Conservation (phyloP, 2,888 invertebrate genomes). For the Chesias legatella region DNA sequence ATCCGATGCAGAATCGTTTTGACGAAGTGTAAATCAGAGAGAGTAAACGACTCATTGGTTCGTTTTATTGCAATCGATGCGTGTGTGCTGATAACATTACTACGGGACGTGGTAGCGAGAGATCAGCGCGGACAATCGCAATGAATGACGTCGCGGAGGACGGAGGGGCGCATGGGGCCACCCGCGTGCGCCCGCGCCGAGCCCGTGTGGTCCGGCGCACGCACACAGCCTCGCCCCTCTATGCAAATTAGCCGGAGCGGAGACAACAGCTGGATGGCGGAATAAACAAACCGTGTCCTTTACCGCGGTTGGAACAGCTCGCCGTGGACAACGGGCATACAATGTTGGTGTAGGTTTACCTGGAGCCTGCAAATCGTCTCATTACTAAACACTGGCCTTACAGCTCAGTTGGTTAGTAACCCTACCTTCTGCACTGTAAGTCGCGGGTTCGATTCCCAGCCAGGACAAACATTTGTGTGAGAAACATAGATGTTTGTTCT, state of each 20-base stretch:
- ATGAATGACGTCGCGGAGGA: constrained; percentile 73
- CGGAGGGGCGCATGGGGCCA: constrained; percentile 46
- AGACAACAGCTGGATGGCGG: constrained; percentile 80
- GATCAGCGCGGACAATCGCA: constrained; percentile 74
- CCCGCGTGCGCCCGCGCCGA: constrained; percentile 67
- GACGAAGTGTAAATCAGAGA: constrained; percentile 49
- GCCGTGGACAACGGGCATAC: constrained; percentile 12
- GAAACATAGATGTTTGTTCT: no score
- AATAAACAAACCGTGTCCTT: constrained; percentile 77
- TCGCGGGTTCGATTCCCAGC: no score
- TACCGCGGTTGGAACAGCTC: constrained; percentile 46
- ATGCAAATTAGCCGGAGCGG: constrained; percentile 78
- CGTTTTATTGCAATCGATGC: constrained; percentile 66
- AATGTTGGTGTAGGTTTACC: constrained; percentile 6
- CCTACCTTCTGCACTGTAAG: no score
- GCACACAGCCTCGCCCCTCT: constrained; percentile 56
- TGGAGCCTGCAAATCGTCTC: not conserved
- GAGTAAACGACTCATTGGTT: constrained; percentile 49
- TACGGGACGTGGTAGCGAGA: constrained; percentile 70
- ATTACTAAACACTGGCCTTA: not conserved
- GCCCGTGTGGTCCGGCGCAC: constrained; percentile 78
- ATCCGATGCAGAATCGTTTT: constrained; percentile 28
- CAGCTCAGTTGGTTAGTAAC: no score
- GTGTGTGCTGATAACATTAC: constrained; percentile 72
- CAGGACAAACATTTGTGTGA: no score